Conservation (phyloP, 2,113 vertebrate species). For the Origma solitaria region DNA sequence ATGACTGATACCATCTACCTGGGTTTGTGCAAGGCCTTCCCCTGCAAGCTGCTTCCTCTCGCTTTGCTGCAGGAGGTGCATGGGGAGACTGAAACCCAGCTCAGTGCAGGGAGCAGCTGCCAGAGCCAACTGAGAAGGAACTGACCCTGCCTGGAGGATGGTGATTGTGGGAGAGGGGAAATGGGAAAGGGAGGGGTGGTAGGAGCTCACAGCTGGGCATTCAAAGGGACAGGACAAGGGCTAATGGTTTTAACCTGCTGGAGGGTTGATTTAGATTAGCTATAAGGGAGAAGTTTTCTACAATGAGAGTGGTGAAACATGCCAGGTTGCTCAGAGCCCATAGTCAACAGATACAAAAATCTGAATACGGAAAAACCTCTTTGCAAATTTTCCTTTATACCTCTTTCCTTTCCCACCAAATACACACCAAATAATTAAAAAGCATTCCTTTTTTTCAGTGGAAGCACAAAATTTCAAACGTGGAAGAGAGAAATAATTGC, state of each 20-base stretch:
- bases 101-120: neutral
- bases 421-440: neutral
- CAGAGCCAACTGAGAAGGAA: neutral
- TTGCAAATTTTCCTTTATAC: neutral
- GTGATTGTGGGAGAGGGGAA: fast-evolving
- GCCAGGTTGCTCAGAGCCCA: neutral
- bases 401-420: neutral
- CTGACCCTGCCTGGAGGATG: neutral
- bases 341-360: neutral
- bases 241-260: neutral
- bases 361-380: neutral
- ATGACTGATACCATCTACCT: neutral
- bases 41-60: neutral
- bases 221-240: neutral
- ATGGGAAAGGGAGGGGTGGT: neutral
- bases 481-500: neutral
- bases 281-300: neutral
- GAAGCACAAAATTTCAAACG: neutral
- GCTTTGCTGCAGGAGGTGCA: neutral
- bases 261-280: neutral
- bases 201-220: neutral
- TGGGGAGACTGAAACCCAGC: neutral
- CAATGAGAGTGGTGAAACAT: neutral
- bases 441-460: neutral
- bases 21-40: neutral